phyloP scores from a whole-genome alignment of 1,140 invertebrate genomes.

The Lordiphosa mommai region DNA sequence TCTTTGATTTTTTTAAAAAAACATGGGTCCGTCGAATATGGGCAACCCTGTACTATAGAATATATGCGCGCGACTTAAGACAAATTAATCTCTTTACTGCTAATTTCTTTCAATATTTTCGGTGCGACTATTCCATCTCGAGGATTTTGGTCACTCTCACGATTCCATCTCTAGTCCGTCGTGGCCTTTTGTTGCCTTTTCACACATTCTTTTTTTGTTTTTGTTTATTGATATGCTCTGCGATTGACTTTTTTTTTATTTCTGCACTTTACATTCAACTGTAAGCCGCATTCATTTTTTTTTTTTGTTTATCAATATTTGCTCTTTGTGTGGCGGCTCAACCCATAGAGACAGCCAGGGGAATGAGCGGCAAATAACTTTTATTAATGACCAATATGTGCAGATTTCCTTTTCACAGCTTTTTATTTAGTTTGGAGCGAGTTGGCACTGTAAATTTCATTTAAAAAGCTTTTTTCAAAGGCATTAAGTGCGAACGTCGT shows the following conservation, averaged over 20 bases:
- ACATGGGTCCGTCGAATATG: too few relatives aligned
- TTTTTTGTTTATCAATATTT: conserved; percentile 71
- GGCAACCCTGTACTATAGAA: too few relatives aligned
- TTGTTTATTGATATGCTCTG: conserved; percentile 52
- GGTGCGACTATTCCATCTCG: too few relatives aligned
- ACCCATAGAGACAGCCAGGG: background rate
- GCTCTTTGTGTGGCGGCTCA: conserved; percentile 45
- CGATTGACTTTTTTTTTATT: conserved; percentile 13
- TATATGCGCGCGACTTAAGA: too few relatives aligned
- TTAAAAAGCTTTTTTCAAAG: conserved; percentile 41
- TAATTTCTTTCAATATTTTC: background rate
- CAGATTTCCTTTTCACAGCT: conserved; percentile 67
- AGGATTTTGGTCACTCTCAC: conserved; percentile 4
- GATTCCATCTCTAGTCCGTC: conserved; percentile 20
- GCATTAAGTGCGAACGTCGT: conserved; percentile 31
- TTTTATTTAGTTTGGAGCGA: conserved; percentile 47
- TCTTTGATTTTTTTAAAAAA: too few relatives aligned
- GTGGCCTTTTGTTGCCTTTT: conserved; percentile 61
- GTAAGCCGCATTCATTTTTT: conserved; percentile 53
- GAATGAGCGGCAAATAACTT: conserved; percentile 49
- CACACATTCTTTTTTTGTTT: conserved; percentile 33
- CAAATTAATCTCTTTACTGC: too few relatives aligned
- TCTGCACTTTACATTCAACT: conserved; percentile 7
- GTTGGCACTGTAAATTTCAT: conserved; percentile 42
- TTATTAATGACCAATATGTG: conserved; percentile 74